Evolutionary conservation across 1,140 invertebrate species (phyloP), one percentile per base, ranked within the genome.

Genomic region (Brachionus plicatilis): DNA sequence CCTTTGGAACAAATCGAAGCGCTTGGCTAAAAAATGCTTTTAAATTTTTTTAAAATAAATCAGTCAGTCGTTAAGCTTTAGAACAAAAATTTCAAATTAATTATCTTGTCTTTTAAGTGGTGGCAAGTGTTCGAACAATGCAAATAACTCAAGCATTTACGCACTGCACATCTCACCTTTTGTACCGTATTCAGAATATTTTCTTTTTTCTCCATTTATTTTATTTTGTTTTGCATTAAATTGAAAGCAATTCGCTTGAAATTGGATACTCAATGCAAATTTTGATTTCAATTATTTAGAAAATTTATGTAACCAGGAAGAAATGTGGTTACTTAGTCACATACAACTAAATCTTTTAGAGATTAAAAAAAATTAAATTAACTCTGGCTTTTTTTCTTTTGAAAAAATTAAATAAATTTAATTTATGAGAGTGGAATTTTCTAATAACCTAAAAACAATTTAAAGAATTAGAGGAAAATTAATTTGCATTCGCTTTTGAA

Each of bases 231-330:
- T 68, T 29, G 33, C 27, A 68, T 33, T 33, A 29, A 37, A 68
- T 68, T 68, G 12, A n/a, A 68, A 33, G 5, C n/a, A 33, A 33
- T 68, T 33, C 11, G 29, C 7, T n/a, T 41, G 5, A 68, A 68
- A 68, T 33, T 8, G 66, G 66, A 68, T 68, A 68, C 66, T 68
- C 33, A n/a, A 60, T 60, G 53, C 53, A 60, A 60, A 60, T 60
- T 60, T 20, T 60, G 53, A 60, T 8, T 60, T 60, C 9, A 60
- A 60, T 60, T 60, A 60, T 68, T 68, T 41, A 29, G 33, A 33
- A 68, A 68, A 33, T 41, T 68, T 68, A 68, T 68, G 66, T 68
- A 68, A 68, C 66, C 33, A 68, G 66, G 66, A 68, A 68, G 33
- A 68, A 60, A 60, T 60, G 53, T 20, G 53, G 53, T 60, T 27